A percentile compares a stretch with the other conserved stretches of the same genome.
Evolutionary conservation across 2,888 invertebrate species (phyloP).

Genomic region (Drosophila pegasa): DNA sequence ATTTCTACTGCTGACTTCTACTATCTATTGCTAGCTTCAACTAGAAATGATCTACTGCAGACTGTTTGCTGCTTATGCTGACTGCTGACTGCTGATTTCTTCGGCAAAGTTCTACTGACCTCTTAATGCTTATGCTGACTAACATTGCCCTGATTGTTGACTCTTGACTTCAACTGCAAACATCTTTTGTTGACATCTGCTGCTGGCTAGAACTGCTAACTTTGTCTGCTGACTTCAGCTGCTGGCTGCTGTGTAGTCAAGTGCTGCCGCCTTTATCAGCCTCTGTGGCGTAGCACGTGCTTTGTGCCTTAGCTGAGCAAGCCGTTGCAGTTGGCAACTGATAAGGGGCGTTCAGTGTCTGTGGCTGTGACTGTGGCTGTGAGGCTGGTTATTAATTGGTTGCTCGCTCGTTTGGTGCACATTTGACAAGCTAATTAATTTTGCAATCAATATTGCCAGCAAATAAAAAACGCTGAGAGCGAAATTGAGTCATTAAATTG

Average conservation of each 20-base stretch:
- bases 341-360: constrained; percentile 23
- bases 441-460: constrained; percentile 66
- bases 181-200: not conserved
- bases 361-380: constrained; percentile 10
- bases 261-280: constrained; percentile 26
- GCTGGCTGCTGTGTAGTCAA: not conserved
- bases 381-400: constrained; percentile 34
- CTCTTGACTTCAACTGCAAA: not conserved
- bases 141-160: not conserved
- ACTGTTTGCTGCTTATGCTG: not conserved
- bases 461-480: constrained; percentile 54
- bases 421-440: constrained; percentile 73
- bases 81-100: not conserved
- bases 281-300: constrained; percentile 38
- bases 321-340: constrained; percentile 33
- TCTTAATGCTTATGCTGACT: not conserved
- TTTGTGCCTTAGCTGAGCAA: constrained; percentile 12
- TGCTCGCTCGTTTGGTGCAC: constrained; percentile 32
- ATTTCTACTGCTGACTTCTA: not conserved
- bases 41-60: too few species aligned
- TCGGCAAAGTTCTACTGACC: not conserved
- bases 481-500: constrained; percentile 72
- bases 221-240: constrained; percentile 3
- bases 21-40: too few species aligned
- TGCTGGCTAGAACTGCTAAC: not conserved